These are phyloP conservation scores for Cairina moschata DNA, from an alignment of 2,113 vertebrate genomes.

Conservation along the genomic window DNA sequence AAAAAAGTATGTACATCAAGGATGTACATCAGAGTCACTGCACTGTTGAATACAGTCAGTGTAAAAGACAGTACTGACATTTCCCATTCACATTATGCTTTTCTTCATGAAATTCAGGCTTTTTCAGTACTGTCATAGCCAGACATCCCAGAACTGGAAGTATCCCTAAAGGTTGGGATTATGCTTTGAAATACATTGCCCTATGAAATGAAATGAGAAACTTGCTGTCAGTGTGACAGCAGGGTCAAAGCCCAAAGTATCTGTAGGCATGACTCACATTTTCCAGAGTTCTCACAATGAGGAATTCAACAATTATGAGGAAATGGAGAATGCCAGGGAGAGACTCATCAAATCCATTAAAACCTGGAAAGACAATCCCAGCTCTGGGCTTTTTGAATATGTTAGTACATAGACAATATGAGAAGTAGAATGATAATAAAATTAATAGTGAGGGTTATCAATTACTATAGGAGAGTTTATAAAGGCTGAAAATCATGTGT, in stretches of 20 bases:
- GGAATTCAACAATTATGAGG: not conserved
- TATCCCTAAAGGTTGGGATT: not conserved
- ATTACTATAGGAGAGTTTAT: not conserved
- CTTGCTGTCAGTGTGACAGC: not conserved
- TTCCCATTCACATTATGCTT: not conserved
- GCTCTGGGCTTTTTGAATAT: not conserved
- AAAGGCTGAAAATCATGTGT: not conserved
- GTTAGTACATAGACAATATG: not conserved
- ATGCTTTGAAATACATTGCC: not conserved
- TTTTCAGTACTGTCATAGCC: not conserved
- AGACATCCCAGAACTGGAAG: not conserved
- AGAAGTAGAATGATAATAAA: not conserved
- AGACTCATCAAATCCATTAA: not conserved
- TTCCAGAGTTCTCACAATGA: not conserved
- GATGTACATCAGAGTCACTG: not conserved
- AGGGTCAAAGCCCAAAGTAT: not conserved
- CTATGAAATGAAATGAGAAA: not conserved
- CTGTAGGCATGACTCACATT: not conserved
- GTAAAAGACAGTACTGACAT: not conserved
- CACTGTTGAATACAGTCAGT: not conserved
- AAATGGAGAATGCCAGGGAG: not conserved
- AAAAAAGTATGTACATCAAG: no score
- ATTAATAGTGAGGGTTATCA: not conserved
- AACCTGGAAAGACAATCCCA: not conserved
- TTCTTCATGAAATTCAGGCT: not conserved